Base-by-base conservation (phyloP, 2,113 vertebrate genomes). In the Indicator maculatus region DNA sequence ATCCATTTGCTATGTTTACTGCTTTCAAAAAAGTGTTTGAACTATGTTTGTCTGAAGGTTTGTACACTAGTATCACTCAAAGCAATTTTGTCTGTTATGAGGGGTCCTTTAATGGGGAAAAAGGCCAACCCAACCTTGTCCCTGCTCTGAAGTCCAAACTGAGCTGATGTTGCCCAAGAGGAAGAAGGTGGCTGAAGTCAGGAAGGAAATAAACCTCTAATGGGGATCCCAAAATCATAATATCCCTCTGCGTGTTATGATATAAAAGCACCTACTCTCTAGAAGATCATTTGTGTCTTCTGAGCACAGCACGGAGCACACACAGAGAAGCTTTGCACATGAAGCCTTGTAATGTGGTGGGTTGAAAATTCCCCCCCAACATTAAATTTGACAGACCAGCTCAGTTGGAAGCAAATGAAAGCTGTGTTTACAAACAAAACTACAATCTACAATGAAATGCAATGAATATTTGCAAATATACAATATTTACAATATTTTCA, bases 61-160 rank as follows among this genome's bases (percentile, higher is more conserved):
- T 70, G 16, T 67, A 71, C 23, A 11, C 47, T 70, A 33, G 52
- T 82, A 82, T 86, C 18, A 53, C 7, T 5, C 20, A 16, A 71
- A 84, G 31, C 45, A 0, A 45, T 69, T 65, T 26, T 78, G 14
- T 50, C 44, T 16, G 19, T 28, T 39, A 2, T 55, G 8, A 73
- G 15, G 4, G 1, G 12, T 50, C 20, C 11, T 5, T 60, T 21
- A 3, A 0, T 6, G 5, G 16, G 9, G 6, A 4, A 8, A 55
- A 56, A 81, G 50, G 33, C 8, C 74, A 90, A 6, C 7, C 7
- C 33, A 58, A 12, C 26, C 31, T 72, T 67, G 24, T 33, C 36
- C 71, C 17, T 83, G 16, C 12, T 56, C 11, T 67, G 19, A 52
- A 24, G 17, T 67, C 13, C 41, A 64, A 11, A 12, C 14, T 64